These are phyloP conservation scores for Microvelia longipes DNA, from an alignment of 1,140 invertebrate genomes.

Conservation along the genomic window DNA sequence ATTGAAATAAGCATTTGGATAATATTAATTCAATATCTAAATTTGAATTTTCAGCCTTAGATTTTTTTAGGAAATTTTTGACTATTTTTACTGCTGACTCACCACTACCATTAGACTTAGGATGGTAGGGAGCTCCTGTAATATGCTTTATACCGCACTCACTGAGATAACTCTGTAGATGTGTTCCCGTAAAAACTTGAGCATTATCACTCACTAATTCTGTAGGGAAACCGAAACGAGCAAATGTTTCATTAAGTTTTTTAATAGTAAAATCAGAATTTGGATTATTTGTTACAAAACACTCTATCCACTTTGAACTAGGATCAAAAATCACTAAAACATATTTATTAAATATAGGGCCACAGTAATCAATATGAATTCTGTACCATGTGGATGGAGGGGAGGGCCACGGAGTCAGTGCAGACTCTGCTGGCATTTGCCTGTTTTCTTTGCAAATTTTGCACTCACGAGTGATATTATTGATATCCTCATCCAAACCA, in stretches of 20 bases:
- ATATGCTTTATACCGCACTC: not conserved
- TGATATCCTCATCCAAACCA: not conserved
- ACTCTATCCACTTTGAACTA: not conserved
- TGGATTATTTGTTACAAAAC: not conserved
- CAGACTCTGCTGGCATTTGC: not conserved
- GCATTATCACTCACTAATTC: not conserved
- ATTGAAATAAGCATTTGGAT: not conserved
- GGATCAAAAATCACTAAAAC: not conserved
- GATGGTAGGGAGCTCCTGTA: not conserved
- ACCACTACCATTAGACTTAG: not conserved
- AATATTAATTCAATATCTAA: not conserved
- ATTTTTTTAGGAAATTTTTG: not conserved
- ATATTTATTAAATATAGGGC: not conserved
- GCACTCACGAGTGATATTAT: not conserved
- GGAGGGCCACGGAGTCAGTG: not conserved
- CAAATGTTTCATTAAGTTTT: not conserved
- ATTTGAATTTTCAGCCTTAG: not conserved
- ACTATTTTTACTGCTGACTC: not conserved
- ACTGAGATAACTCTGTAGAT: not conserved
- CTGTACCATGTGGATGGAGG: not conserved
- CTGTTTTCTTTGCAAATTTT: not conserved
- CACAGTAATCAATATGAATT: not conserved
- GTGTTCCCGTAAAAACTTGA: not conserved
- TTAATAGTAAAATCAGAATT: not conserved
- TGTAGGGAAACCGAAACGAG: not conserved